These are phyloP conservation scores for Chrysopa pallens DNA, from an alignment of 1,140 invertebrate genomes.

Conservation along the genomic window DNA sequence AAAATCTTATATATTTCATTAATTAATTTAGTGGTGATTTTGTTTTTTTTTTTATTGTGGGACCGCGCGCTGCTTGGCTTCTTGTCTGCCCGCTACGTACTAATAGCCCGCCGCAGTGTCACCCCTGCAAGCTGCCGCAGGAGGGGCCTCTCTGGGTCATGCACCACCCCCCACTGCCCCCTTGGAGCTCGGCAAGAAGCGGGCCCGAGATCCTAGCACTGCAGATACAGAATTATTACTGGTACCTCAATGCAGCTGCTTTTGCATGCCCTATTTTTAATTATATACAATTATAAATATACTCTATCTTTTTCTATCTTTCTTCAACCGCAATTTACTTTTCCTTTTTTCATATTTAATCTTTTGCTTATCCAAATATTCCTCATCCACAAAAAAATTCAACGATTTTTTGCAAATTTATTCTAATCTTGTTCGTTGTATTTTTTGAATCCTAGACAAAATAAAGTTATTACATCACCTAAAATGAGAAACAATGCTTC, in stretches of 20 bases:
- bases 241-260: constrained; percentile 52
- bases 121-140: constrained; percentile 31
- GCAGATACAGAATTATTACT: constrained; percentile 69
- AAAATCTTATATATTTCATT: not conserved
- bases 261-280: constrained; percentile 31
- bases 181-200: constrained; percentile 71
- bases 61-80: constrained; percentile 15
- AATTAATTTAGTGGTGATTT: constrained; percentile 23
- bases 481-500: too few species aligned
- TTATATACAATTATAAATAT: too few species aligned
- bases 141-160: constrained; percentile 34
- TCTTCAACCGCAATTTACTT: not conserved
- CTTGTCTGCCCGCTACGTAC: constrained; percentile 19
- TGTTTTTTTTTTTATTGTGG: constrained; percentile 20
- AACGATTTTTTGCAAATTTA: too few species aligned
- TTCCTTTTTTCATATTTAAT: too few species aligned
- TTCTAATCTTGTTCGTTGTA: too few species aligned
- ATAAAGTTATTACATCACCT: too few species aligned
- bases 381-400: too few species aligned
- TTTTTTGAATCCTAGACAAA: too few species aligned
- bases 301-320: constrained; percentile 3
- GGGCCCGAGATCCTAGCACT: constrained; percentile 53
- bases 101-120: constrained; percentile 30
- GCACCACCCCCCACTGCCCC: constrained; percentile 28
- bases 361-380: too few species aligned